Evolutionary conservation across 2,113 vertebrate species (phyloP).

Genomic region (Echinops telfairi): DNA sequence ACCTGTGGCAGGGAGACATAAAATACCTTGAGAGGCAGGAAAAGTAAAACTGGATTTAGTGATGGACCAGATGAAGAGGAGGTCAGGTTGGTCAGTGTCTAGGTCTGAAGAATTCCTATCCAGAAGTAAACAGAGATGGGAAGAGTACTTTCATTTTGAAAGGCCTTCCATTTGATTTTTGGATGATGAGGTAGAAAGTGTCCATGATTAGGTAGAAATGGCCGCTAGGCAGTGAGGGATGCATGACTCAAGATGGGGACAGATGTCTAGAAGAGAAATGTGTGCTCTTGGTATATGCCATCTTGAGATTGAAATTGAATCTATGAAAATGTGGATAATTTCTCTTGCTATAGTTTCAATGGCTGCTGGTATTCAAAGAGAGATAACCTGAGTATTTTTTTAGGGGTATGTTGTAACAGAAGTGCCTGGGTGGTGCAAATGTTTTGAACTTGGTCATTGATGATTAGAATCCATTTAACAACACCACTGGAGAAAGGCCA

Average conservation of each 20-base stretch:
- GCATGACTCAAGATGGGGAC: conserved; percentile 50
- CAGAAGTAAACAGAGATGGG: neutral
- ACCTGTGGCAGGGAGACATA: neutral
- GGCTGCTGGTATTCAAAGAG: conserved; percentile 7
- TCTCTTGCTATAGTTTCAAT: conserved; percentile 16
- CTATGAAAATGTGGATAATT: conserved; percentile 10
- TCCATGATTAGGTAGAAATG: neutral
- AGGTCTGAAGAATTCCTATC: neutral
- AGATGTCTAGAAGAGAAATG: conserved; percentile 45
- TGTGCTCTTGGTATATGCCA: conserved; percentile 18
- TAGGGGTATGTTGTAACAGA: neutral
- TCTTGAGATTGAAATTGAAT: conserved; percentile 66
- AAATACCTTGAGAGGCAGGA: neutral
- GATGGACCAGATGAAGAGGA: neutral
- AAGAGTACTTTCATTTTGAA: neutral
- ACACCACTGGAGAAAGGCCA: too few species aligned
- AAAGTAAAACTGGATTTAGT: neutral
- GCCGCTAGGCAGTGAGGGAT: conserved; percentile 40
- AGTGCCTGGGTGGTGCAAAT: neutral
- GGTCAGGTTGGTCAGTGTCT: neutral
- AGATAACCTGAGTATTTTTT: neutral
- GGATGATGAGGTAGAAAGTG: neutral
- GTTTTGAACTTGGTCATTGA: neutral
- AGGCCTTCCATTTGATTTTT: conserved; percentile 23
- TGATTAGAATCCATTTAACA: too few species aligned